Evolutionary conservation across 2,888 invertebrate genomes (phyloP), one percentile per base, ranked within the genome.

Genomic region (Orthosia incerta): DNA sequence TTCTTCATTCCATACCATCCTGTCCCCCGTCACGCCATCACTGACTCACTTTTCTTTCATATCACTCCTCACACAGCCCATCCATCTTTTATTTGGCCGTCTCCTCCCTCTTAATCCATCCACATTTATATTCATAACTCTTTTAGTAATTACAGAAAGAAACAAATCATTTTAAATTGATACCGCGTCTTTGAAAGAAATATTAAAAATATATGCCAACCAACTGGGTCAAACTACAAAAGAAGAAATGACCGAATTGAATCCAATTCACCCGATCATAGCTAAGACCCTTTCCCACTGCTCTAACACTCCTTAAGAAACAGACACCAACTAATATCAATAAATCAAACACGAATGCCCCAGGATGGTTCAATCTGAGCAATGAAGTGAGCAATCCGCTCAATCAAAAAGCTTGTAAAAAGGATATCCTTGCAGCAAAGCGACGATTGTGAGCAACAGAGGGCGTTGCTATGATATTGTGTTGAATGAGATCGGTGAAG

Each of bases 331-430:
- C 60, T 65, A 39, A 74, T n/a, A 61, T 18, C 62, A 79, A 71
- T 69, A 74, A 74, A 74, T 79, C 71, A 71, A 64, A 81, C 51
- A 73, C 56, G 64, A 82, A 80, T 79, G 83, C 57, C 74, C 74
- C 80, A 85, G 87, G 87, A 90, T 84, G 88, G 72, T 86, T 86
- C 85, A 88, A 86, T 84, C 87, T 82, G 75, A 76, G 86, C 89
- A 88, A 89, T 91, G 87, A 92, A 90, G 84, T 90, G 92, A 88
- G 87, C 90, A 91, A 90, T 92, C 88, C 80, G 85, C 88, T 89
- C 89, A 91, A 92, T 91, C 90, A 90, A 86, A 90, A 91, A 77
- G 88, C 88, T 89, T 88, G 88, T 93, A 92, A 94, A 91, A 87
- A 93, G 94, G 94, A 94, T 93, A 90, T 94, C 93, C 93, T 90